Conservation (phyloP, 2,797 vertebrate species). For the Lycodopsis pacificus region DNA sequence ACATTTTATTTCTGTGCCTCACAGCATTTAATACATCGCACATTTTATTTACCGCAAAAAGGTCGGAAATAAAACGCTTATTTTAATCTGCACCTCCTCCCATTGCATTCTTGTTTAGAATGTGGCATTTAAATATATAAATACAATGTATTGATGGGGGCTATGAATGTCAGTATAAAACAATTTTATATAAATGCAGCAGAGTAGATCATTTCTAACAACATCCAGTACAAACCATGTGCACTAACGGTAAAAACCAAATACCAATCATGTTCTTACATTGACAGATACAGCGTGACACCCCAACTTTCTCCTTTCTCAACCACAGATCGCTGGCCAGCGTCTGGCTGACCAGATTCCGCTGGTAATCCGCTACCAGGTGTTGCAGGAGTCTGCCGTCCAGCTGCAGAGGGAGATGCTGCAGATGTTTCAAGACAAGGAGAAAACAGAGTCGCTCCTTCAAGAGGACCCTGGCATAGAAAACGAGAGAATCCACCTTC, state of each 20-base stretch:
- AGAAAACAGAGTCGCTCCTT: conserved; percentile 42
- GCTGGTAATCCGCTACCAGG: conserved; percentile 82
- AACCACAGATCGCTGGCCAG: conserved; percentile 77
- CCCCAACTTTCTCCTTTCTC: not conserved
- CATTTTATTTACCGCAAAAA: not conserved
- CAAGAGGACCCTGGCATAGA: conserved; percentile 36
- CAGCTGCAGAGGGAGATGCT: conserved; percentile 78
- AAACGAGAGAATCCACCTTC: conserved; percentile 10
- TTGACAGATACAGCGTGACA: not conserved
- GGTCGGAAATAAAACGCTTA: not conserved
- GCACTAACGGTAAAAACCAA: not conserved
- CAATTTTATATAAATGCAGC: not conserved
- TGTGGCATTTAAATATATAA: not conserved
- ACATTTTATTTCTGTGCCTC: not conserved
- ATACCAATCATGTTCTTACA: not conserved
- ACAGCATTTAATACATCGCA: not conserved
- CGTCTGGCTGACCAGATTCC: conserved; percentile 86
- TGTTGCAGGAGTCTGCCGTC: conserved; percentile 73
- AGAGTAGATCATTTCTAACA: not conserved
- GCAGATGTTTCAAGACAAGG: conserved; percentile 81
- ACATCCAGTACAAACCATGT: not conserved
- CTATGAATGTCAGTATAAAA: not conserved
- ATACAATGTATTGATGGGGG: not conserved
- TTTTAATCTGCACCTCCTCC: not conserved
- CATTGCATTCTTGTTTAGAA: not conserved